Percentiles rank a stretch among this genome's conserved stretches.
These are phyloP conservation scores for Mythimna impura DNA, from an alignment of 2,888 invertebrate genomes.

Conservation along the genomic window DNA sequence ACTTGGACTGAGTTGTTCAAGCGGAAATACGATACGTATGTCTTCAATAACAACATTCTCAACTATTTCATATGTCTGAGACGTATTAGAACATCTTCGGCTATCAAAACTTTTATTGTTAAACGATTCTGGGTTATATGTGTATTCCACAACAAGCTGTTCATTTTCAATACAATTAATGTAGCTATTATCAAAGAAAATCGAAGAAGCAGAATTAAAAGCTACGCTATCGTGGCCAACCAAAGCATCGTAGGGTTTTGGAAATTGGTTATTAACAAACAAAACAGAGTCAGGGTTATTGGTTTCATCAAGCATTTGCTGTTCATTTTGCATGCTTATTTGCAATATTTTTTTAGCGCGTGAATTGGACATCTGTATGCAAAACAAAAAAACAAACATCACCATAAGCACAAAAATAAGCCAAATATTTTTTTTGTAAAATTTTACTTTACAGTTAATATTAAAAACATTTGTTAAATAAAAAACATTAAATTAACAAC, in stretches of 20 bases:
- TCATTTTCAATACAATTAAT: constrained; percentile 19
- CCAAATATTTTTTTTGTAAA: not conserved
- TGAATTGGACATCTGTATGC: constrained; percentile 16
- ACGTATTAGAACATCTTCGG: constrained; percentile 1
- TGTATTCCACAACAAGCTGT: not conserved
- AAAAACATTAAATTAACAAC: not conserved
- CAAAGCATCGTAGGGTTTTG: constrained; percentile 15
- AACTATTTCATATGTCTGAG: no score
- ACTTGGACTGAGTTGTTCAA: constrained; percentile 3
- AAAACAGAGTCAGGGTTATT: constrained; percentile 13
- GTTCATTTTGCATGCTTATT: constrained; percentile 17
- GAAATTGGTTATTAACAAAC: constrained; percentile 20
- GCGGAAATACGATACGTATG: constrained; percentile 4
- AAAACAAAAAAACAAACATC: constrained; percentile 9
- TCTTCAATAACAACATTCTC: not conserved
- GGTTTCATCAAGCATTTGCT: constrained; percentile 5
- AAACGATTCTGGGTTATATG: not conserved
- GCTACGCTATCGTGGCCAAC: constrained; percentile 10
- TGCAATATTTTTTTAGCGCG: constrained; percentile 11
- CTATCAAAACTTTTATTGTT: not conserved
- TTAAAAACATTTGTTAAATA: no score
- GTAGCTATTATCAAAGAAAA: constrained; percentile 8
- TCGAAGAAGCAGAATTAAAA: constrained; percentile 12
- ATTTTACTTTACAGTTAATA: no score
- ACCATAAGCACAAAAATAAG: constrained; percentile 8